Conservation (phyloP, 2,113 vertebrate genomes). For the Ceyx margarethae region DNA sequence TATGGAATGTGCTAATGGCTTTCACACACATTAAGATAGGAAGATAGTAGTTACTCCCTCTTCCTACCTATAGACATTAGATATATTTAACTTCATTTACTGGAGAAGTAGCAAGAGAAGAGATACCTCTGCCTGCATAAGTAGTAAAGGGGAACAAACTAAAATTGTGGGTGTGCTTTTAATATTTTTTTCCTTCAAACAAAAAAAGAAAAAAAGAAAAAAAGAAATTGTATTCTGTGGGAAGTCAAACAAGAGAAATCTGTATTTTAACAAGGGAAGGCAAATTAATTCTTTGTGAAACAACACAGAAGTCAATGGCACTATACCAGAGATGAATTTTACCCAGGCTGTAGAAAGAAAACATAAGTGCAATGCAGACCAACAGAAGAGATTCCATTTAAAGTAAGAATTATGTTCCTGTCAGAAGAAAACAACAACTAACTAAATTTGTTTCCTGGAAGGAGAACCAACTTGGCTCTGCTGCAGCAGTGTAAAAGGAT, state of each 20-base stretch:
- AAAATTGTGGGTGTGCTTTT: slow-evolving; percentile 19
- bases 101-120: background rate
- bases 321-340: slow-evolving; percentile 9
- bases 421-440: slow-evolving; percentile 30
- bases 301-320: slow-evolving; percentile 46
- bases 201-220: background rate
- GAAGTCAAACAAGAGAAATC: slow-evolving; percentile 6
- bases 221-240: background rate
- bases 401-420: slow-evolving; percentile 42
- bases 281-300: slow-evolving; percentile 52
- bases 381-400: slow-evolving; percentile 40
- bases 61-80: background rate
- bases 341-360: slow-evolving; percentile 32
- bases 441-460: slow-evolving; percentile 54
- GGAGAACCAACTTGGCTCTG: slow-evolving; percentile 26
- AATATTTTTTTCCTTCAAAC: background rate
- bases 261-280: slow-evolving; percentile 20
- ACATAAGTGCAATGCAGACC: slow-evolving; percentile 20
- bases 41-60: background rate
- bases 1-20: slow-evolving; percentile 12
- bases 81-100: background rate
- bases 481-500: slow-evolving; percentile 13
- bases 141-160: background rate
- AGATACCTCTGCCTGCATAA: background rate
- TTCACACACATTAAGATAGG: background rate